These are phyloP conservation scores for Austrolebias charrua DNA, from an alignment of 2,797 vertebrate genomes.

Conservation along the genomic window DNA sequence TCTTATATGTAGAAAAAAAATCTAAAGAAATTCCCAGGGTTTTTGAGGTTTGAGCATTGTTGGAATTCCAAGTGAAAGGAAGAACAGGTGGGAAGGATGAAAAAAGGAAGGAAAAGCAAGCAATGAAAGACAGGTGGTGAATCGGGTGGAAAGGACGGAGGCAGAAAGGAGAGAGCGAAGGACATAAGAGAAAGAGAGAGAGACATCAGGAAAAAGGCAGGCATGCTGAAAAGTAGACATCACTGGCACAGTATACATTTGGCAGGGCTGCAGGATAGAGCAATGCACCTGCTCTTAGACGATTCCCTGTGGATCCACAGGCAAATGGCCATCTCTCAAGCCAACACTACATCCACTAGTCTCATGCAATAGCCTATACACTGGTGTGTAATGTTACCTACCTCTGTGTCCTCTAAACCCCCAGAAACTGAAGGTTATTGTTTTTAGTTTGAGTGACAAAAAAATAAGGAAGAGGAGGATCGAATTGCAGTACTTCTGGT, in stretches of 20 bases:
- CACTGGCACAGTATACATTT: slow-evolving; percentile 50
- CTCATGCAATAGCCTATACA: slow-evolving; percentile 5
- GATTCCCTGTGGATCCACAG: slow-evolving; percentile 50
- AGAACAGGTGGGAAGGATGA: neutral
- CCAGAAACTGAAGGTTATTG: neutral
- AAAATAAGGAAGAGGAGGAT: neutral
- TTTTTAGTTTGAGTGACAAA: slow-evolving; percentile 1
- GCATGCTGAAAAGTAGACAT: slow-evolving; percentile 36
- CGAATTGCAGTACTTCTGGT: neutral
- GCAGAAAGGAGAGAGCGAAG: neutral
- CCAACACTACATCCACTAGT: slow-evolving; percentile 14
- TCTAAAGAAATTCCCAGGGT: slow-evolving; percentile 11
- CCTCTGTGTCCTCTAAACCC: neutral
- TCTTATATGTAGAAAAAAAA: neutral
- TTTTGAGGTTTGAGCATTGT: slow-evolving; percentile 15
- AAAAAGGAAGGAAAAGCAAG: neutral
- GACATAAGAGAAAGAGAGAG: slow-evolving; percentile 1
- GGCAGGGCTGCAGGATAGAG: slow-evolving; percentile 45
- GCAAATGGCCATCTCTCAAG: slow-evolving; percentile 45
- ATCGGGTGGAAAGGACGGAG: neutral
- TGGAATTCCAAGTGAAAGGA: slow-evolving; percentile 26
- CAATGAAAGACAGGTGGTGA: slow-evolving; percentile 23
- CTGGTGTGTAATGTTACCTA: slow-evolving; percentile 9
- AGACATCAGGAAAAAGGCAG: slow-evolving; percentile 35
- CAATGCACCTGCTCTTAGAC: slow-evolving; percentile 63